Base-by-base conservation (phyloP, 2,113 vertebrate genomes). In the Aptenodytes patagonicus region DNA sequence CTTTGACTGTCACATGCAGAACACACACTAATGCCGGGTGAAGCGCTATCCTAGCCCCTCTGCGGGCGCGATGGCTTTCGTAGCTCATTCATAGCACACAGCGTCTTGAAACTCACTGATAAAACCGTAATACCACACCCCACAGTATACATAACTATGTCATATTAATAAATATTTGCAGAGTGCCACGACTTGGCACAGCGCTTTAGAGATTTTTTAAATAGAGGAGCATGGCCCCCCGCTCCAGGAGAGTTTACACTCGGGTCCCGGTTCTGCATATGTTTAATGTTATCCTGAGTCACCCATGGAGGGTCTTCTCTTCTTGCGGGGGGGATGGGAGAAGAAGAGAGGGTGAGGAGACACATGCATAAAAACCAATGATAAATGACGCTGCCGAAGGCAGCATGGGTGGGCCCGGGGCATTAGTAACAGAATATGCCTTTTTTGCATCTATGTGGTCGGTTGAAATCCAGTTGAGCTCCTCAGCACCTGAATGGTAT, bases 101-200 rank as follows among this genome's bases (percentile, higher is more conserved):
- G 44, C 72, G 62, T 84, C 77, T 87, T 47, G 58, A 93, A 94
- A 77, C 42, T 66, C 73, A 7, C 77, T 89, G 81, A 94, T 96
- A 84, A 95, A 96, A 78, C 81, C 2, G 0, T 91, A 81, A 89
- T 34, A 36, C 46, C 72, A 70, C 72, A 75, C 40, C 40, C 77
- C 64, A 46, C 24, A 58, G 68, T 75, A 66, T 92, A 93, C 64
- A 93, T 40, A 81, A 81, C 76, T 38, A 4, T 93, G 71, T 62
- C 60, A 40, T 34, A 54, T 71, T 69, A 70, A 70, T 95, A 91
- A 97, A 94, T 89, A 91, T 94, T 95, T 87, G 81, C 84, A 66
- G 73, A 68, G 55, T 89, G 65, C 76, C 71, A 54, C 0, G 21
- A 42, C 60, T 89, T 12, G 9, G 68, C 54, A 58, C 29, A 11